Evolutionary conservation across 2,113 vertebrate species (phyloP).

Genomic region (Onychostoma macrolepis): DNA sequence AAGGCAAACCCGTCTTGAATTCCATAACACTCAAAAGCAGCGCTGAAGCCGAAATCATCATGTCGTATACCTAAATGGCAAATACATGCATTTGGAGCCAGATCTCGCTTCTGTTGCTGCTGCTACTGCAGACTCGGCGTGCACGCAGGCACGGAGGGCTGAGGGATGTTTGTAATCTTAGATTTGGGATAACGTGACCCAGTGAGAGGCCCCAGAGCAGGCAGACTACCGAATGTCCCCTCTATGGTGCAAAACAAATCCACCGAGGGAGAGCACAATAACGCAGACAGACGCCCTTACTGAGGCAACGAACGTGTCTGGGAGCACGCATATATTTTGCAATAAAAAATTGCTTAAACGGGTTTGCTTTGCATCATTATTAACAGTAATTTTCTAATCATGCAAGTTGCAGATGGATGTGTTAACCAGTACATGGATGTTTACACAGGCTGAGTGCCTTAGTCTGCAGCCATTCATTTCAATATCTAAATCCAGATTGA

Average conservation of each 20-base stretch:
- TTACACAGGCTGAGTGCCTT: neutral
- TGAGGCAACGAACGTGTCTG: constrained; percentile 39
- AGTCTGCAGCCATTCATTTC: neutral
- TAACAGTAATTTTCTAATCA: neutral
- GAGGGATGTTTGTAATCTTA: constrained; percentile 32
- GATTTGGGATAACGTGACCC: constrained; percentile 25
- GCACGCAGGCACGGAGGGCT: neutral
- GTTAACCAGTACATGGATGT: neutral
- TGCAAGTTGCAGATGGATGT: neutral
- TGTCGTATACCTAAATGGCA: neutral
- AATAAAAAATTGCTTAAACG: neutral
- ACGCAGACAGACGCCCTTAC: constrained; percentile 61
- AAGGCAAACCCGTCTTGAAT: neutral
- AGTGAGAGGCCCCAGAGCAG: constrained; percentile 5
- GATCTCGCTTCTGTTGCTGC: neutral
- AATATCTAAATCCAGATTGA: neutral
- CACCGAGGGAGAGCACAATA: constrained; percentile 2
- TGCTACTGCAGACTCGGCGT: neutral
- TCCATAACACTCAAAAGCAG: neutral
- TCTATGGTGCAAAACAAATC: constrained; percentile 26
- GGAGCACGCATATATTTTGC: neutral
- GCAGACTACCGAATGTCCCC: neutral
- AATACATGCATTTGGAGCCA: neutral
- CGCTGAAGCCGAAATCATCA: neutral
- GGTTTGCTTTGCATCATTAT: neutral